Conservation (phyloP, 2,888 invertebrate species). For the Amphiduros pacificus region DNA sequence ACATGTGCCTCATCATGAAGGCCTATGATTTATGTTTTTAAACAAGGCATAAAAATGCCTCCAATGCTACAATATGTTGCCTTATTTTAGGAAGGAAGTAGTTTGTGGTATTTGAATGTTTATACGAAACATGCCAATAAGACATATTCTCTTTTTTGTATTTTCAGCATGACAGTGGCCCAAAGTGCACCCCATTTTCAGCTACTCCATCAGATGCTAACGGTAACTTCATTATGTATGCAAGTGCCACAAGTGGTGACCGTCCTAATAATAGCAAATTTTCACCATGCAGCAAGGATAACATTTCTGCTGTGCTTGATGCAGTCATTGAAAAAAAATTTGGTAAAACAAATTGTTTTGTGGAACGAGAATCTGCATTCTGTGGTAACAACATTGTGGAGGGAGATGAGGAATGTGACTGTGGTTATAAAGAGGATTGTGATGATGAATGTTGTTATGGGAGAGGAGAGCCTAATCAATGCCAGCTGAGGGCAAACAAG, state of each 20-base stretch:
- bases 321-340: constrained; percentile 79
- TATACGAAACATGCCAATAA: no score
- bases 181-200: constrained; percentile 49
- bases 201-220: constrained; percentile 72
- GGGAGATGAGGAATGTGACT: constrained; percentile 97
- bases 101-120: no score
- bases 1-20: no score
- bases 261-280: constrained; percentile 97
- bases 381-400: constrained; percentile 99
- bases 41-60: no score
- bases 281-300: constrained; percentile 89
- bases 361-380: constrained; percentile 86
- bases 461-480: constrained; percentile 1
- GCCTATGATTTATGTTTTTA: no score
- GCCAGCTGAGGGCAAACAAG: constrained; percentile 12
- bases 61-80: no score
- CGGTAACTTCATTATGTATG: constrained; percentile 99
- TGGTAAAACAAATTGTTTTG: constrained; percentile 70
- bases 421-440: constrained; percentile 91
- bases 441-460: constrained; percentile 78
- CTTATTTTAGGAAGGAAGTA: no score
- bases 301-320: constrained; percentile 91
- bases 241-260: constrained; percentile 97
- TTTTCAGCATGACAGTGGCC: constrained; percentile 80
- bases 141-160: constrained; percentile 1